phyloP scores from a whole-genome alignment of 2,113 vertebrate species.

The Brachionichthys hirsutus region DNA sequence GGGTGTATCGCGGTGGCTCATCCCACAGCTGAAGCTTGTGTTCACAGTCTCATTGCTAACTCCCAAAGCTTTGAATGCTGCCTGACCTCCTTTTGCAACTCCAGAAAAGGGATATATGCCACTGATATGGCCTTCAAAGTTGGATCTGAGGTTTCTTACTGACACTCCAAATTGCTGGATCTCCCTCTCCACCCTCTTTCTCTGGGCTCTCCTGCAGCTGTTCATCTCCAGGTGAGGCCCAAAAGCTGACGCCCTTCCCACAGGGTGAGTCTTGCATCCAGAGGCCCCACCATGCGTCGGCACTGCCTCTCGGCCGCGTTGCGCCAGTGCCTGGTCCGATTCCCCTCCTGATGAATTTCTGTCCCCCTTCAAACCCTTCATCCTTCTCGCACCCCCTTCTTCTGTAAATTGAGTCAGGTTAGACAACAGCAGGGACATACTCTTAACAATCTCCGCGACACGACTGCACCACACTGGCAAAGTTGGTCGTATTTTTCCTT shows the following conservation, averaged over 20 bases:
- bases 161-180: slow-evolving; percentile 88
- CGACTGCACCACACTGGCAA: slow-evolving; percentile 85
- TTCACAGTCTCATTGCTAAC: slow-evolving; percentile 47
- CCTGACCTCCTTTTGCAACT: slow-evolving; percentile 44
- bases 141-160: slow-evolving; percentile 80
- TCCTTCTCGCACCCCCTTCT: slow-evolving; percentile 15
- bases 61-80: slow-evolving; percentile 6
- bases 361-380: slow-evolving; percentile 27
- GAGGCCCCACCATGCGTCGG: slow-evolving; percentile 18
- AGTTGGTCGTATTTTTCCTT: slow-evolving; percentile 55
- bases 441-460: slow-evolving; percentile 83
- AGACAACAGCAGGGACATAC: slow-evolving; percentile 78
- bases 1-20: slow-evolving; percentile 6
- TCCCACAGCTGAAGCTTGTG: slow-evolving; percentile 65
- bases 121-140: slow-evolving; percentile 81
- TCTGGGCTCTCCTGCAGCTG: slow-evolving; percentile 41
- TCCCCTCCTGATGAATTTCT: slow-evolving; percentile 15
- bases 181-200: slow-evolving; percentile 81
- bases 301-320: not conserved
- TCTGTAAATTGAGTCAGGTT: slow-evolving; percentile 50
- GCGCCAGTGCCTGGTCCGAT: slow-evolving; percentile 3
- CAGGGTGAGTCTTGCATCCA: slow-evolving; percentile 63
- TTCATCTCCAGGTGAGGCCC: slow-evolving; percentile 60
- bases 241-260: slow-evolving; percentile 72
- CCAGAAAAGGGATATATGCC: slow-evolving; percentile 72